Evolutionary conservation across 2,797 vertebrate genomes (phyloP).

Genomic region (Scyliorhinus canicula): DNA sequence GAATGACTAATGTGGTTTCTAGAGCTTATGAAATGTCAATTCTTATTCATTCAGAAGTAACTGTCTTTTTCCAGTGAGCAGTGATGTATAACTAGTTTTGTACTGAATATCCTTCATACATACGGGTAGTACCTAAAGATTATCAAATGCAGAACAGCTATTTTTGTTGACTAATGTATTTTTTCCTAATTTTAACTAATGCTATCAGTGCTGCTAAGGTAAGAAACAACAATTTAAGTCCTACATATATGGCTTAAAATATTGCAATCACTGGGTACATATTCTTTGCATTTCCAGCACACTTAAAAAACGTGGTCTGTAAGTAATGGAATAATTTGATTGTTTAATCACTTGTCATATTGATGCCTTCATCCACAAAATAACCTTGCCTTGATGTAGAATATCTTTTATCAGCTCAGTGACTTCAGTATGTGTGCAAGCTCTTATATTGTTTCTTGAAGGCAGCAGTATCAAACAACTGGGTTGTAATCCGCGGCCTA

Average conservation of each 20-base stretch:
- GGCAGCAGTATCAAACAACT: background rate
- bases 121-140: background rate
- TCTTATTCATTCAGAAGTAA: conserved; percentile 11
- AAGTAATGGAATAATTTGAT: background rate
- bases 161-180: background rate
- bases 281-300: background rate
- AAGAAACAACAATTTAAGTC: background rate
- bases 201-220: conserved; percentile 22
- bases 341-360: background rate
- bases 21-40: background rate
- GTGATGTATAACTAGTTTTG: background rate
- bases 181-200: conserved; percentile 29
- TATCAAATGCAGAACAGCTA: background rate
- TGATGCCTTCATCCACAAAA: background rate
- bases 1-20: background rate
- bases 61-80: background rate
- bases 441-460: background rate
- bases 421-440: background rate
- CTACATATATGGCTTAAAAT: background rate
- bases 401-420: background rate
- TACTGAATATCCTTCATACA: background rate
- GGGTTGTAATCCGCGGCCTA: background rate
- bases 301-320: background rate
- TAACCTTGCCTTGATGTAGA: background rate
- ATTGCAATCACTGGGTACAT: background rate